Evolutionary conservation across 1,140 invertebrate genomes (phyloP).

Genomic region (Drosophila littoralis): DNA sequence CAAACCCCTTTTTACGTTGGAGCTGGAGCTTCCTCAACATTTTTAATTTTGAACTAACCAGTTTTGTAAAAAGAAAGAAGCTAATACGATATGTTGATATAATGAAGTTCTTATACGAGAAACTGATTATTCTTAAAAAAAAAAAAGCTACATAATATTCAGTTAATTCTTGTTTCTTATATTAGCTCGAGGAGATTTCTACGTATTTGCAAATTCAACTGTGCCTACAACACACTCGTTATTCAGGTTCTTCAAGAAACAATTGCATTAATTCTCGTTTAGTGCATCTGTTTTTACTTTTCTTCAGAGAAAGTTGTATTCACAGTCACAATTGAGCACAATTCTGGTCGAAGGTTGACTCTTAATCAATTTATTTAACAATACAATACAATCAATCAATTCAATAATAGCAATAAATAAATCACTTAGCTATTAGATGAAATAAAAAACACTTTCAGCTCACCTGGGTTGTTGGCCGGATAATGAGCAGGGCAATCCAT

Average conservation of each 20-base stretch:
- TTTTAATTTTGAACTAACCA: too few relatives aligned
- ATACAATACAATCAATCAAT: slow-evolving; percentile 21
- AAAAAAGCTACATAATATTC: neutral
- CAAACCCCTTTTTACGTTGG: too few relatives aligned
- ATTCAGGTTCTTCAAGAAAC: neutral
- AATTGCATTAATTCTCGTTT: slow-evolving; percentile 1
- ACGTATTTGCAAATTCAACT: neutral
- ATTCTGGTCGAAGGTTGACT: slow-evolving; percentile 51
- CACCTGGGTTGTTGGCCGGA: slow-evolving; percentile 90
- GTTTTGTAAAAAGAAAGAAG: too few relatives aligned
- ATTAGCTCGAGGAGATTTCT: neutral
- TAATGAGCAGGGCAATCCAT: slow-evolving; percentile 94
- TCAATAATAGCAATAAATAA: slow-evolving; percentile 4
- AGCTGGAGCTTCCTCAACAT: too few relatives aligned
- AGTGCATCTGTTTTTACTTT: slow-evolving; percentile 17
- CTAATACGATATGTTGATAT: too few relatives aligned
- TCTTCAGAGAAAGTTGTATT: slow-evolving; percentile 41
- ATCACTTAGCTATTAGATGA: neutral
- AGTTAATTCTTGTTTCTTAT: neutral
- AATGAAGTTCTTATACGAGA: too few relatives aligned
- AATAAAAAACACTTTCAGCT: slow-evolving; percentile 16
- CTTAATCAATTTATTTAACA: slow-evolving; percentile 49
- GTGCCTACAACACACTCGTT: neutral
- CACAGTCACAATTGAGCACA: slow-evolving; percentile 41
- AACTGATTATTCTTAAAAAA: neutral